A percentile compares a stretch with the other conserved stretches of the same genome.
Conservation (phyloP, 2,888 invertebrate species). For the Tetramorium bicarinatum region DNA sequence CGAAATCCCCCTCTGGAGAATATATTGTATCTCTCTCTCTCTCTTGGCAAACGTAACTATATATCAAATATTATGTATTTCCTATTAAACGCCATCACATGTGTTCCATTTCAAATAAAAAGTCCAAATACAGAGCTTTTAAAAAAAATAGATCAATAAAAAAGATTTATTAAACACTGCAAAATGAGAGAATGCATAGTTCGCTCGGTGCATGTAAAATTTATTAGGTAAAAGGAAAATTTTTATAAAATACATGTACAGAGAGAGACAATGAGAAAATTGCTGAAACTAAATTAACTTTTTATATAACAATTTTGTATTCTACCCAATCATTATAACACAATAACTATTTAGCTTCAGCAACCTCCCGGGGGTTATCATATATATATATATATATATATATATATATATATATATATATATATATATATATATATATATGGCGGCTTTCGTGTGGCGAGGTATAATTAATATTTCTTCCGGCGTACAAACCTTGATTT, state of each 20-base stretch:
- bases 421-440: background rate
- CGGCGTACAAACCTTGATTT: slow-evolving; percentile 85
- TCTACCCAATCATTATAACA: background rate
- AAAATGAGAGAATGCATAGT: background rate
- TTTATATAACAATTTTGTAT: too few species aligned
- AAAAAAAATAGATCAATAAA: background rate
- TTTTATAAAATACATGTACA: background rate
- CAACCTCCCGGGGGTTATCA: background rate
- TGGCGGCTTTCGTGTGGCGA: background rate
- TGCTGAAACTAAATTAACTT: background rate
- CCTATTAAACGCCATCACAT: slow-evolving; percentile 13
- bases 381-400: too few species aligned
- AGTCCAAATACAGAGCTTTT: background rate
- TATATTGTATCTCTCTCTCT: background rate
- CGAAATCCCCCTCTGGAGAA: slow-evolving; percentile 1
- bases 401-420: background rate
- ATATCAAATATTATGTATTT: background rate
- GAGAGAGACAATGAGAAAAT: background rate
- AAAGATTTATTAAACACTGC: background rate
- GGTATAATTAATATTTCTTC: background rate
- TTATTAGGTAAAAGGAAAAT: background rate
- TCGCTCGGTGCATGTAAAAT: background rate
- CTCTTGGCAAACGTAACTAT: background rate
- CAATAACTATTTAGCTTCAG: background rate
- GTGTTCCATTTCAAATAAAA: slow-evolving; percentile 9